These are phyloP conservation scores for Epinephelus lanceolatus DNA, from an alignment of 2,113 vertebrate species.

Conservation along the genomic window DNA sequence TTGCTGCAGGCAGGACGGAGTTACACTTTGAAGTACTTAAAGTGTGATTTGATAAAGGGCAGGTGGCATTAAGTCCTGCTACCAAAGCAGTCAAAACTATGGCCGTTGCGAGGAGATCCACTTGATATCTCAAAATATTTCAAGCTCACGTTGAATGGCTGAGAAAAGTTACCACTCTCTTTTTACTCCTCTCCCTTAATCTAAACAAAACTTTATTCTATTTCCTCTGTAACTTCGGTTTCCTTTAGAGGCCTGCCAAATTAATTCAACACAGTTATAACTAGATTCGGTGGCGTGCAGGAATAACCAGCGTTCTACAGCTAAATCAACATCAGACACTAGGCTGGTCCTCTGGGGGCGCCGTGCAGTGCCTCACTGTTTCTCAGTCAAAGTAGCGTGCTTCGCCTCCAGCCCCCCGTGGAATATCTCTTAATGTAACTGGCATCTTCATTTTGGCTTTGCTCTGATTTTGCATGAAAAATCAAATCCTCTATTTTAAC, in stretches of 20 bases:
- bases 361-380: constrained; percentile 68
- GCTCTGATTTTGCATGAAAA: constrained; percentile 79
- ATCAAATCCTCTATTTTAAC: constrained; percentile 83
- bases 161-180: constrained; percentile 47
- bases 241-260: constrained; percentile 73
- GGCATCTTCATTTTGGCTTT: constrained; percentile 79
- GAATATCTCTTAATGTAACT: constrained; percentile 78
- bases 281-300: constrained; percentile 76
- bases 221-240: constrained; percentile 36
- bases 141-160: constrained; percentile 51
- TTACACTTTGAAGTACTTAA: constrained; percentile 38
- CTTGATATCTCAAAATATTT: constrained; percentile 8
- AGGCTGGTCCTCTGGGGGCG: constrained; percentile 66
- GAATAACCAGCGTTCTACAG: constrained; percentile 77
- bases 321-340: constrained; percentile 85
- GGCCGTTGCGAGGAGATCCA: neutral
- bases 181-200: constrained; percentile 45
- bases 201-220: constrained; percentile 40
- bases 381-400: constrained; percentile 69
- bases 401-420: constrained; percentile 65
- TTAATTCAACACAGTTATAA: constrained; percentile 82
- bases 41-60: constrained; percentile 42
- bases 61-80: neutral
- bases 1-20: constrained; percentile 52
- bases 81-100: neutral